phyloP scores from a whole-genome alignment of 2,888 invertebrate genomes.

The Liodrosophila aerea region DNA sequence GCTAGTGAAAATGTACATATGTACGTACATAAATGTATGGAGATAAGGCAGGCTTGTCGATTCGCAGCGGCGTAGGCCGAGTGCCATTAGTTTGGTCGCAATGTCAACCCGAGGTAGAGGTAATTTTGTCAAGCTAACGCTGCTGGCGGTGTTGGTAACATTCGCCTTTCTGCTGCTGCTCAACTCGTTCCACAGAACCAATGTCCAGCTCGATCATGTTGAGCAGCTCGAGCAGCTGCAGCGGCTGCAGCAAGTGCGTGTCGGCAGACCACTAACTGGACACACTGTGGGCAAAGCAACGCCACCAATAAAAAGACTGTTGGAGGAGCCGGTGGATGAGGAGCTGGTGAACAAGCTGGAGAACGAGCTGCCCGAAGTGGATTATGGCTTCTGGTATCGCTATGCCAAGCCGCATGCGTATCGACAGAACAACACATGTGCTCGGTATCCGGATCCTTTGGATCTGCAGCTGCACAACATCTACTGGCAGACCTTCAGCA shows the following conservation, averaged over 20 bases:
- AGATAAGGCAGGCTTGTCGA: constrained; percentile 1
- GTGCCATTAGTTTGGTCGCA: constrained; percentile 39
- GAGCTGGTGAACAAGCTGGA: constrained; percentile 55
- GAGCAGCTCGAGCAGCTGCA: not conserved
- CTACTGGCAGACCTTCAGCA: constrained; percentile 93
- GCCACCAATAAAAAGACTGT: not conserved
- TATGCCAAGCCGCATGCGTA: constrained; percentile 53
- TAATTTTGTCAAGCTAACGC: constrained; percentile 30
- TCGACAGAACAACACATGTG: constrained; percentile 84
- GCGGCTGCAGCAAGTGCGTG: not conserved
- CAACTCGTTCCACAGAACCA: constrained; percentile 11
- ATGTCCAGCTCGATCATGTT: not conserved
- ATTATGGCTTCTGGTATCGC: constrained; percentile 59
- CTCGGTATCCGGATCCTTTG: constrained; percentile 91
- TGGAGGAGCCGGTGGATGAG: constrained; percentile 48
- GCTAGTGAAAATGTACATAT: no score
- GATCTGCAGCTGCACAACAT: constrained; percentile 95
- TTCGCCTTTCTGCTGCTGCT: constrained; percentile 46
- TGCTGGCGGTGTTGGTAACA: constrained; percentile 35
- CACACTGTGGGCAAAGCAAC: not conserved
- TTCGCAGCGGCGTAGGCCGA: not conserved
- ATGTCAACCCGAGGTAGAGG: constrained; percentile 53
- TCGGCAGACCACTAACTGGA: not conserved
- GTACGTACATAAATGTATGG: constrained; percentile 18
- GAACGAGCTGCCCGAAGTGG: constrained; percentile 57